Conservation (phyloP, 2,888 invertebrate species). For the Melinopterus prodromus region DNA sequence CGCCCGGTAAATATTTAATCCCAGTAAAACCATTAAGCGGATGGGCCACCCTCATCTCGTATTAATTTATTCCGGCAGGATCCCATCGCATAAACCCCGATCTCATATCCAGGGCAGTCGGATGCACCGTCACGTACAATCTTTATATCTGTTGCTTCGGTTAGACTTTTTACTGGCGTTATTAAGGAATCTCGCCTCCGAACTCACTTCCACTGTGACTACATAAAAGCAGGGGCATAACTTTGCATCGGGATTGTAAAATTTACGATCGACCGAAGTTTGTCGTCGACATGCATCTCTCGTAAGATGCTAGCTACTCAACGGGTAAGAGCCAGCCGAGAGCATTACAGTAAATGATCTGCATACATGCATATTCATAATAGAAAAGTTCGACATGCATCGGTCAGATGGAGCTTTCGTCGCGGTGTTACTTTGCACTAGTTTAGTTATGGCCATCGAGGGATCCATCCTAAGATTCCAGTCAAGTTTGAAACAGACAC, state of each 20-base stretch:
- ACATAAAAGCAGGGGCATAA: slow-evolving; percentile 7
- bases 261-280: slow-evolving; percentile 19
- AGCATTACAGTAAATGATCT: not conserved
- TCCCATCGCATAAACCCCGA: slow-evolving; percentile 19
- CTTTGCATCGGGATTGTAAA: slow-evolving; percentile 24
- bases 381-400: not conserved
- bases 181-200: slow-evolving; percentile 24
- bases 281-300: slow-evolving; percentile 6
- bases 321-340: not conserved
- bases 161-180: slow-evolving; percentile 24
- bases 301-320: slow-evolving; percentile 13
- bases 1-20: slow-evolving; percentile 9
- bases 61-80: slow-evolving; percentile 22
- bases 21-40: slow-evolving; percentile 19
- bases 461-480: not conserved
- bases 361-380: not conserved
- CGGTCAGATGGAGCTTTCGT: not conserved
- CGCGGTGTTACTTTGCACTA: not conserved
- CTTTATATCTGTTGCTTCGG: slow-evolving; percentile 25
- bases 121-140: slow-evolving; percentile 21
- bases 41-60: slow-evolving; percentile 18
- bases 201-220: slow-evolving; percentile 7
- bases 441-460: not conserved
- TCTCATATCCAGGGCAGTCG: slow-evolving; percentile 11
- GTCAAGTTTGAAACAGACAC: not conserved